phyloP scores from a whole-genome alignment of 1,140 invertebrate species.

The Scaptomyza montana region DNA sequence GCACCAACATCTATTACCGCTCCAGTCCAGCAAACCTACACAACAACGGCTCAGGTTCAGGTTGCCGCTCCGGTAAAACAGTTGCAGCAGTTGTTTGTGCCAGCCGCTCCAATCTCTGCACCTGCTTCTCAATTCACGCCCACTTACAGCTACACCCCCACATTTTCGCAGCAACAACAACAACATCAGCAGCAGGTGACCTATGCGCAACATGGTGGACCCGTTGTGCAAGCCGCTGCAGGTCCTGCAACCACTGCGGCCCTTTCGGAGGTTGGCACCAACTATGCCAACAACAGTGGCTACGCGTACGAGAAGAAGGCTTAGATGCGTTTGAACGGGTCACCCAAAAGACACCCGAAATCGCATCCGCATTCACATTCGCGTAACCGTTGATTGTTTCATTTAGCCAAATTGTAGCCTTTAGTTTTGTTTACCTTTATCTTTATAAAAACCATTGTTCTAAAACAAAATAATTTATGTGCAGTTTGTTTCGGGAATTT shows the following conservation, averaged over 20 bases:
- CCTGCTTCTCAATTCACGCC: conserved; percentile 1
- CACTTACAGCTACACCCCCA: conserved; percentile 26
- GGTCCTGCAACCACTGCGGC: not conserved
- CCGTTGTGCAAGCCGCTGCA: conserved; percentile 3
- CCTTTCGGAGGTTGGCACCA: conserved; percentile 43
- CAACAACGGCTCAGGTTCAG: not conserved
- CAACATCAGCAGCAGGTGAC: conserved; percentile 42
- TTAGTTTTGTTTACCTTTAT: conserved; percentile 41
- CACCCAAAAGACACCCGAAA: conserved; percentile 48
- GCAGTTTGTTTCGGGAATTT: no score
- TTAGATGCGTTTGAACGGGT: conserved; percentile 62
- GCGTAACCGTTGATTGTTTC: conserved; percentile 24
- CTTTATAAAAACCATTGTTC: conserved; percentile 3
- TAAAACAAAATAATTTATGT: not conserved
- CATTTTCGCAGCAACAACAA: conserved; percentile 21
- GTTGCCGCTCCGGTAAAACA: conserved; percentile 33
- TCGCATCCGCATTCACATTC: conserved; percentile 45
- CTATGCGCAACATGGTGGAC: conserved; percentile 25
- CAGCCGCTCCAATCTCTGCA: conserved; percentile 19
- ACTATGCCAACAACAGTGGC: conserved; percentile 65
- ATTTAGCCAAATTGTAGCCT: conserved; percentile 70
- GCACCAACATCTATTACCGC: conserved; percentile 10
- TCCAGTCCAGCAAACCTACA: conserved; percentile 19
- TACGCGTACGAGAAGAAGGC: conserved; percentile 67
- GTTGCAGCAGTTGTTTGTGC: conserved; percentile 62